Percentiles rank a stretch among this genome's conserved stretches.
phyloP scores from a whole-genome alignment of 2,113 vertebrate species.

The Jacana jacana region DNA sequence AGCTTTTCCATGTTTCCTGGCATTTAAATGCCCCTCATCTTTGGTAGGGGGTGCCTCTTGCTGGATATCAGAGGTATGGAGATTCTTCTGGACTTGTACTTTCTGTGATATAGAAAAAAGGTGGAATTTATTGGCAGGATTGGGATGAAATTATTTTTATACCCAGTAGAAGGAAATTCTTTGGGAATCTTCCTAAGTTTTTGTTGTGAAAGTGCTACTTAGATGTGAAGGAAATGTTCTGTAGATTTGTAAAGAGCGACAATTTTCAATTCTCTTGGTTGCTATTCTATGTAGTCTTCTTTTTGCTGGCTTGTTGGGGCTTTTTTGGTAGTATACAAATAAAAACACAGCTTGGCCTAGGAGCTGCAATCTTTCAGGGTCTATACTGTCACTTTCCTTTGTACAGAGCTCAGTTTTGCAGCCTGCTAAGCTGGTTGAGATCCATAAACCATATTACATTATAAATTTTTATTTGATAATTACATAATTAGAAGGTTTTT shows the following conservation, averaged over 20 bases:
- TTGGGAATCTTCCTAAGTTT: neutral
- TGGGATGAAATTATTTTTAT: neutral
- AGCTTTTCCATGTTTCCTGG: neutral
- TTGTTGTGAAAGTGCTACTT: neutral
- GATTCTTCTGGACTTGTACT: neutral
- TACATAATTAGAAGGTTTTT: neutral
- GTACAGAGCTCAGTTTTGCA: neutral
- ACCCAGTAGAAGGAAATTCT: neutral
- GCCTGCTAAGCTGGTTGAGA: neutral
- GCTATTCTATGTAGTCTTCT: fast-evolving
- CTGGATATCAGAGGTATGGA: neutral
- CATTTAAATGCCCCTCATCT: neutral
- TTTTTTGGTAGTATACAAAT: neutral
- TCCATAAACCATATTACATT: neutral
- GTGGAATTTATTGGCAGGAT: neutral
- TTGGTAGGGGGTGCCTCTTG: neutral
- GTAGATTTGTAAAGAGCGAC: neutral
- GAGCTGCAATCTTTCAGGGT: neutral
- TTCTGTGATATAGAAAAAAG: neutral
- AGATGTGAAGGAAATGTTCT: neutral
- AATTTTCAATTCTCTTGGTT: neutral
- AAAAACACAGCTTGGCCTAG: neutral
- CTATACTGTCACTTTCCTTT: neutral
- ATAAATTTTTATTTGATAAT: neutral
- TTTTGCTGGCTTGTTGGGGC: fast-evolving